Evolutionary conservation across 2,797 vertebrate species (phyloP).

Genomic region (Vipera ursinii): DNA sequence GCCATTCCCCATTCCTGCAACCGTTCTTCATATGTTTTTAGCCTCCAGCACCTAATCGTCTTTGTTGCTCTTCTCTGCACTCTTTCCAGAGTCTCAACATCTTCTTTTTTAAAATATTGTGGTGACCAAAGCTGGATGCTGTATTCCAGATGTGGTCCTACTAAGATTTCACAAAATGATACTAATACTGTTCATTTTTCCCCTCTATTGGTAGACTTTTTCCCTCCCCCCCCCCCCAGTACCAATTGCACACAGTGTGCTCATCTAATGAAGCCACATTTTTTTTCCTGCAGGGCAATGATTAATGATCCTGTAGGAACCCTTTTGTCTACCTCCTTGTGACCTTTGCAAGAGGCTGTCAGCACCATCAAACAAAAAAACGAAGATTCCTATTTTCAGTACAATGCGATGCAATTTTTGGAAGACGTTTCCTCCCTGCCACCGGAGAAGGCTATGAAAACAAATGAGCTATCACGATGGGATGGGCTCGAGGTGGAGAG

Average conservation of each 20-base stretch:
- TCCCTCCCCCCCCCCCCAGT: neutral
- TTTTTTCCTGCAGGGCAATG: constrained; percentile 19
- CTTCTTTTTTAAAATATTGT: neutral
- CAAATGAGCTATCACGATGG: constrained; percentile 1
- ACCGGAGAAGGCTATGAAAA: constrained; percentile 4
- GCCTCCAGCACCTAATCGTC: neutral
- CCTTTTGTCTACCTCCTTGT: constrained; percentile 6
- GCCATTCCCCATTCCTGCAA: neutral
- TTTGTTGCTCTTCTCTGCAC: neutral
- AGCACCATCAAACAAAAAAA: constrained; percentile 24
- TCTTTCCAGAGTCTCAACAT: neutral
- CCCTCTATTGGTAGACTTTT: neutral
- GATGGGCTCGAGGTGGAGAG: neutral
- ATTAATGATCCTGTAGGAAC: constrained; percentile 22
- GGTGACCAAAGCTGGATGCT: neutral
- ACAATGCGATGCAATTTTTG: constrained; percentile 19
- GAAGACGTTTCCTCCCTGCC: constrained; percentile 10
- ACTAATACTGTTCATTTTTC: neutral
- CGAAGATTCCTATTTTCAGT: constrained; percentile 27
- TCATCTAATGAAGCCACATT: constrained; percentile 30
- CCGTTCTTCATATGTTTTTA: neutral
- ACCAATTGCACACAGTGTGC: neutral
- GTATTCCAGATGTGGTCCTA: neutral
- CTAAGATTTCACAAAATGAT: neutral
- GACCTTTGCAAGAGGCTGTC: neutral